phyloP scores from a whole-genome alignment of 2,113 vertebrate genomes.

The Xenus cinereus region DNA sequence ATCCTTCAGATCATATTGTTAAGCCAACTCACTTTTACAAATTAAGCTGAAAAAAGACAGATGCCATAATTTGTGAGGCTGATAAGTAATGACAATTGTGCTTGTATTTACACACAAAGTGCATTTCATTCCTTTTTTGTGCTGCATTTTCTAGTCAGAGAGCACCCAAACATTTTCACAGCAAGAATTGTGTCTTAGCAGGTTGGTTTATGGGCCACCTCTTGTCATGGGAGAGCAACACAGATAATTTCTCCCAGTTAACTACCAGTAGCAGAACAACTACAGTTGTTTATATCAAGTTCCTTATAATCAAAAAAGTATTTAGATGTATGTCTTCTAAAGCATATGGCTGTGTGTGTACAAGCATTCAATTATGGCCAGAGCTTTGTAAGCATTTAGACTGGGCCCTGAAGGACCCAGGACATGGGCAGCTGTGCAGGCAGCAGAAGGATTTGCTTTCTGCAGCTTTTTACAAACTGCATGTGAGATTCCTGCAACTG shows the following conservation, averaged over 20 bases:
- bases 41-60: background rate
- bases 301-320: background rate
- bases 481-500: background rate
- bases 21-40: background rate
- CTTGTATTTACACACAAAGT: background rate
- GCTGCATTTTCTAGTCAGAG: background rate
- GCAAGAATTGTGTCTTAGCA: background rate
- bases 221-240: background rate
- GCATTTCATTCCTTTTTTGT: background rate
- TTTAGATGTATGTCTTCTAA: background rate
- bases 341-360: background rate
- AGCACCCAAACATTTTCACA: background rate
- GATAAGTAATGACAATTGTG: background rate
- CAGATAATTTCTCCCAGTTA: background rate
- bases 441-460: background rate
- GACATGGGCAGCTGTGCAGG: background rate
- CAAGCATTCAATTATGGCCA: background rate
- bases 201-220: background rate
- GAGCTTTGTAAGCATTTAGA: background rate
- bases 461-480: background rate
- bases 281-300: background rate
- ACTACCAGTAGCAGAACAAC: background rate
- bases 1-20: constrained; percentile 6
- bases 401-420: background rate
- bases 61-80: background rate